These are phyloP conservation scores for Cyclina sinensis DNA, from an alignment of 1,140 invertebrate species.

Conservation along the genomic window DNA sequence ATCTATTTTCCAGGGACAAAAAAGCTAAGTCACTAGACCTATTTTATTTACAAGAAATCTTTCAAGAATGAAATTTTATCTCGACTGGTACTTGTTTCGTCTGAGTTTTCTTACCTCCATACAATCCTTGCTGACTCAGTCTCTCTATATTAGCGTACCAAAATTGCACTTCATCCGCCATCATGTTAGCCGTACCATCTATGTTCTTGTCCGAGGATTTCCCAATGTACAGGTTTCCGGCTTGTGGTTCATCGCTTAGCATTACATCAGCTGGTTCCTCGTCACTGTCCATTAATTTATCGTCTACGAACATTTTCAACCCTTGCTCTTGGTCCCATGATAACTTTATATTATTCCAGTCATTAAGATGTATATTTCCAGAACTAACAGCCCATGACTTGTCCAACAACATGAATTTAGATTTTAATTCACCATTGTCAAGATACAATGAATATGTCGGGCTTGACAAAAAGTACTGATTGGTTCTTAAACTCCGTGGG, in stretches of 20 bases:
- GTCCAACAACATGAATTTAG: conserved; percentile 73
- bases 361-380: conserved; percentile 69
- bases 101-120: conserved; percentile 75
- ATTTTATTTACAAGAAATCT: too few relatives aligned
- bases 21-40: too few relatives aligned
- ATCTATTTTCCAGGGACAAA: too few relatives aligned
- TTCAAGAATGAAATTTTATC: too few relatives aligned
- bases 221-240: conserved; percentile 77
- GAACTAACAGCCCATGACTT: conserved; percentile 80
- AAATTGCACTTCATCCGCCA: conserved; percentile 84
- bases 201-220: conserved; percentile 59
- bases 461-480: conserved; percentile 80
- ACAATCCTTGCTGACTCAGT: conserved; percentile 72
- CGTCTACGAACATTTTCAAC: conserved; percentile 80
- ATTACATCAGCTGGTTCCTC: conserved; percentile 15
- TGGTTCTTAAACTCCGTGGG: conserved; percentile 74
- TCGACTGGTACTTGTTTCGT: too few relatives aligned
- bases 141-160: conserved; percentile 82
- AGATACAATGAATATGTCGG: conserved; percentile 83
- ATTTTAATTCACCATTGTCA: conserved; percentile 78
- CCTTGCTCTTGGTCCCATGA: conserved; percentile 83
- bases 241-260: conserved; percentile 71
- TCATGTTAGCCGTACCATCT: conserved; percentile 67
- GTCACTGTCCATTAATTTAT: conserved; percentile 67
- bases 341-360: conserved; percentile 84